Base-by-base conservation (phyloP, 2,797 vertebrate genomes). In the Eulemur coronatus region DNA sequence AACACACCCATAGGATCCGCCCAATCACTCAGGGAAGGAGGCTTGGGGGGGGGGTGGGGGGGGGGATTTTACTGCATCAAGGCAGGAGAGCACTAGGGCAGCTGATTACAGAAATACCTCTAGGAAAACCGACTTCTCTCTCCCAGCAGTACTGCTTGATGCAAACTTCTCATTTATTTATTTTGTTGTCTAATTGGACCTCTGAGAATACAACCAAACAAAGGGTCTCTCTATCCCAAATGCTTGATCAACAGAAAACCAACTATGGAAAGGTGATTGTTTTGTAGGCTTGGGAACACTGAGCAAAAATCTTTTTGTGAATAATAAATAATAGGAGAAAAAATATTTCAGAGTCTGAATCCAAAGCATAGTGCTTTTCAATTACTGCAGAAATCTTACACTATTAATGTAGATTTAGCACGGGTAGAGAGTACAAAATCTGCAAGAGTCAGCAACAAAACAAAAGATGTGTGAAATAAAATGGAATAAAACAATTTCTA, bases 131-230 rank as follows among this genome's bases (percentile, higher is more conserved):
- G 9, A 91, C 33, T 75, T 57, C 48, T 94, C 61, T 75, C 78
- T 76, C 35, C 20, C 41, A n/a, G n/a, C 7, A 70, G 48, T 18
- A 38, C 24, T 81, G 63, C 17, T 85, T 70, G 3, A 76, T 46
- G 28, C 38, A 95, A 82, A 94, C 14, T 55, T 91, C 79, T 82
- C 78, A 72, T 94, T 84, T 79, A 93, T 75, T 90, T 88, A 89
- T 86, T 96, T 70, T 92, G 55, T 87, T 91, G n/a, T 22, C 55
- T 98, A 97, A 96, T 57, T 97, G 86, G 18, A 61, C 63, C 67
- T 95, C 41, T 33, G 87, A 86, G 88, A 95, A 84, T 41, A 91
- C 22, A 93, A 28, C 33, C 72, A 57, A 95, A 93, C 35, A 95
- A 89, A 92, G 41, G 41, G 17, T 41, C 86, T 89, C 73, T 90